Percentiles rank a stretch among this genome's conserved stretches.
phyloP scores from a whole-genome alignment of 2,797 vertebrate genomes.

The Pipistrellus kuhlii region DNA sequence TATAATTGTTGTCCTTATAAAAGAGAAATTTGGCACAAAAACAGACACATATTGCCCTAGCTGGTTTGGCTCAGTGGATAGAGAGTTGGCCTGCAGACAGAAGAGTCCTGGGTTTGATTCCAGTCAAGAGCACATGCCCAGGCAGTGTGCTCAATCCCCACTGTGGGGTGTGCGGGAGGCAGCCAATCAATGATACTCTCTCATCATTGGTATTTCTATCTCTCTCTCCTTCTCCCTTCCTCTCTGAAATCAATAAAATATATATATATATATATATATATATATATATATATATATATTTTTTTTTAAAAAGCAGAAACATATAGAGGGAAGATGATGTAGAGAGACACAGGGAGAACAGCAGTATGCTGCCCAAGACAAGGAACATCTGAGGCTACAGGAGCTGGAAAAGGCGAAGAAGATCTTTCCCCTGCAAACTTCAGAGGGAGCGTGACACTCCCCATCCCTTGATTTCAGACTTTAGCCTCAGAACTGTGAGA shows the following conservation, averaged over 20 bases:
- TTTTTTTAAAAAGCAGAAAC: background rate
- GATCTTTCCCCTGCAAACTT: background rate
- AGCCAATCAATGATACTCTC: too few species aligned
- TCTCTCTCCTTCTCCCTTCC: too few species aligned
- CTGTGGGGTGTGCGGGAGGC: too few species aligned
- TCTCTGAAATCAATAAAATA: too few species aligned
- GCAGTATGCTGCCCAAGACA: background rate
- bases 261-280: too few species aligned
- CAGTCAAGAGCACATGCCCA: too few species aligned
- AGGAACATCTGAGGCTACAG: background rate
- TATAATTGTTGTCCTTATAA: background rate
- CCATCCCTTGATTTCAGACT: background rate
- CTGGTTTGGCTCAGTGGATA: too few species aligned
- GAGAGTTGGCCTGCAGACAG: too few species aligned
- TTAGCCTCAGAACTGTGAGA: background rate
- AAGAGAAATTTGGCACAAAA: background rate
- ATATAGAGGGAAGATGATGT: background rate
- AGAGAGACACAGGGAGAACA: background rate
- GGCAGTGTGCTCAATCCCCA: too few species aligned
- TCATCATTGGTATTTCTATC: too few species aligned
- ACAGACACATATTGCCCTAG: background rate
- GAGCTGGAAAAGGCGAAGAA: background rate
- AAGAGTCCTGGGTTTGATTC: too few species aligned
- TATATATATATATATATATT: too few species aligned
- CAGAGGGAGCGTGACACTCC: background rate